Percentiles rank a stretch among this genome's conserved stretches.
These are phyloP conservation scores for Phoeniculus purpureus DNA, from an alignment of 2,797 vertebrate species.

Conservation along the genomic window DNA sequence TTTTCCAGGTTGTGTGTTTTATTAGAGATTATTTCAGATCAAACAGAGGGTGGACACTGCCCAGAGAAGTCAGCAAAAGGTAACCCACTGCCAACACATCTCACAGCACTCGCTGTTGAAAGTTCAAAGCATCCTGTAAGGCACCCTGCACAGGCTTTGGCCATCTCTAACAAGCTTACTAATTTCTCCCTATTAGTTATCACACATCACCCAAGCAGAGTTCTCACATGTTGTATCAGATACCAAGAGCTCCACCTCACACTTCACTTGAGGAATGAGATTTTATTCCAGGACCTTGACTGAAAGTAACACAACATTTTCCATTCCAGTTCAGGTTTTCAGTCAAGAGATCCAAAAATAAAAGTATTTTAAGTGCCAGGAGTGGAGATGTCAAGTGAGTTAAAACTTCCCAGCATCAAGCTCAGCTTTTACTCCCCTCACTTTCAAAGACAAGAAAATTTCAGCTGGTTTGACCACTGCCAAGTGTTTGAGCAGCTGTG, in stretches of 20 bases:
- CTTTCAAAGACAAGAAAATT: neutral
- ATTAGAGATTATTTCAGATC: constrained; percentile 19
- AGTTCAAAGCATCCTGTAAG: neutral
- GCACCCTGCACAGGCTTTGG: neutral
- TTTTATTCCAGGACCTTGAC: neutral
- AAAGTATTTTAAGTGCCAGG: neutral
- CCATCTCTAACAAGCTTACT: rapidly evolving
- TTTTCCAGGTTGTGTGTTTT: constrained; percentile 29
- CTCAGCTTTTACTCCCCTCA: neutral
- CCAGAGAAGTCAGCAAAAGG: neutral
- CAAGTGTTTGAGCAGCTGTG: neutral
- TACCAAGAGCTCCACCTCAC: neutral
- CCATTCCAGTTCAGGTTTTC: neutral
- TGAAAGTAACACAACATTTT: neutral
- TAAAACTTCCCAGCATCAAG: neutral
- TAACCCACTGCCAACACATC: neutral
- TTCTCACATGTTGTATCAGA: neutral
- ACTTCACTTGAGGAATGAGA: neutral
- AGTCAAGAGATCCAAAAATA: neutral
- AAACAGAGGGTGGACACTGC: neutral
- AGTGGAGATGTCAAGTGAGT: neutral
- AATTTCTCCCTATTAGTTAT: neutral
- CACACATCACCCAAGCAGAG: neutral
- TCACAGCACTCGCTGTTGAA: neutral
- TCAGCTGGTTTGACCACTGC: neutral